These are phyloP conservation scores for Plumapathes pennacea DNA, from an alignment of 92 coral and sea anemone species.

Conservation along the genomic window DNA sequence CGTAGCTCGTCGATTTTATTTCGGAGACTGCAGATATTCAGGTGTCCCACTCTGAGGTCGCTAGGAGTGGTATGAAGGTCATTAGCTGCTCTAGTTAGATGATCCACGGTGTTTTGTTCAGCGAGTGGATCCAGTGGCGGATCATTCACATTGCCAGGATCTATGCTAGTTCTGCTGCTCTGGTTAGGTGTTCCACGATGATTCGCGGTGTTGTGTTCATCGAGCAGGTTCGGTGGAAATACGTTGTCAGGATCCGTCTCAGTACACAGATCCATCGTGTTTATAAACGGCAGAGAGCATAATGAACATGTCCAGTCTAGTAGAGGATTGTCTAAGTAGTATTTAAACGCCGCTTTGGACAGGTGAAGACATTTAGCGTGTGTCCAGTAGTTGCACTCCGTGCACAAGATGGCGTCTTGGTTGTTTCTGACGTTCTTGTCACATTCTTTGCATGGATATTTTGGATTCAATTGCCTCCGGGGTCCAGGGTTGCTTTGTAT, in stretches of 20 bases:
- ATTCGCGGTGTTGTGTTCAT: no score
- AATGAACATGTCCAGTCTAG: constrained; percentile 14
- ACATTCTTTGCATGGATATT: constrained; percentile 39
- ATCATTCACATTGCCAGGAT: no score
- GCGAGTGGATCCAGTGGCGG: no score
- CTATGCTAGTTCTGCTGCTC: no score
- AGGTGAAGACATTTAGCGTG: constrained; percentile 34
- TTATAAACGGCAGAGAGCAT: constrained; percentile 20
- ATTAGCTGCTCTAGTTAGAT: no score
- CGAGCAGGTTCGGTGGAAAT: no score
- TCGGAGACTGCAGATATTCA: constrained; percentile 21
- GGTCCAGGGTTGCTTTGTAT: constrained; percentile 36
- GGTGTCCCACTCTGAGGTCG: constrained; percentile 16
- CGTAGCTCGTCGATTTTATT: constrained; percentile 26
- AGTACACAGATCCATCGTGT: no score
- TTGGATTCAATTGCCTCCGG: constrained; percentile 10
- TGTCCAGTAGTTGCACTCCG: constrained; percentile 21
- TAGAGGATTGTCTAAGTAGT: constrained; percentile 19
- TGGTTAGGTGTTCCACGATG: no score
- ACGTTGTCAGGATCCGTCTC: no score
- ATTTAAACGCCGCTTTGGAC: constrained; percentile 20
- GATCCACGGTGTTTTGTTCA: no score
- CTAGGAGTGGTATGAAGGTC: no score
- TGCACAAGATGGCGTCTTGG: constrained; percentile 38
- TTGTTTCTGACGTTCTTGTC: constrained; percentile 20